A percentile compares a stretch with the other conserved stretches of the same genome.
Conservation (phyloP, 1,140 invertebrate species). For the Tetragnatha versicolor region DNA sequence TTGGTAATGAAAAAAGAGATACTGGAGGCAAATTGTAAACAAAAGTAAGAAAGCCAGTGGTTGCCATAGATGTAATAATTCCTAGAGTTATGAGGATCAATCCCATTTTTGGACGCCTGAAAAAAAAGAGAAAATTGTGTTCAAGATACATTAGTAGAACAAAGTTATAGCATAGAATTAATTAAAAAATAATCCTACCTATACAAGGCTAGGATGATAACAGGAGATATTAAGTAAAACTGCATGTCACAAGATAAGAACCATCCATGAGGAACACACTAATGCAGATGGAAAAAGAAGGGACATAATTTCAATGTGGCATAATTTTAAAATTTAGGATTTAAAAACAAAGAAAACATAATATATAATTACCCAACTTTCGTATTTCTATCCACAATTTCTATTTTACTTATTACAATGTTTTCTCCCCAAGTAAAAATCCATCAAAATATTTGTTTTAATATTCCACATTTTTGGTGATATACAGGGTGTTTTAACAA, state of each 20-base stretch:
- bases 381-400: no score
- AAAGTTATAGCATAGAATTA: neutral
- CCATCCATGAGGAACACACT: slow-evolving; percentile 61
- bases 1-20: slow-evolving; percentile 47
- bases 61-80: slow-evolving; percentile 33
- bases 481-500: no score
- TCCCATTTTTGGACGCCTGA: slow-evolving; percentile 40
- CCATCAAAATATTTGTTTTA: no score
- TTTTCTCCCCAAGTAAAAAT: no score
- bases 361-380: no score
- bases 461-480: no score
- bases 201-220: slow-evolving; percentile 59
- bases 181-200: slow-evolving; percentile 37
- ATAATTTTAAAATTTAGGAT: no score
- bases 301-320: no score
- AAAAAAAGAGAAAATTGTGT: slow-evolving; percentile 4
- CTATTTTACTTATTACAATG: no score
- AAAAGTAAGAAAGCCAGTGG: slow-evolving; percentile 41
- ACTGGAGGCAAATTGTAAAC: slow-evolving; percentile 44
- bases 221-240: slow-evolving; percentile 60
- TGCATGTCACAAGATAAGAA: slow-evolving; percentile 62
- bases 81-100: slow-evolving; percentile 36
- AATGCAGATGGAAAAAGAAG: no score
- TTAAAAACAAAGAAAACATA: no score
- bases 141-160: neutral